Conservation (phyloP, 2,888 invertebrate genomes). For the Lottia scabra region DNA sequence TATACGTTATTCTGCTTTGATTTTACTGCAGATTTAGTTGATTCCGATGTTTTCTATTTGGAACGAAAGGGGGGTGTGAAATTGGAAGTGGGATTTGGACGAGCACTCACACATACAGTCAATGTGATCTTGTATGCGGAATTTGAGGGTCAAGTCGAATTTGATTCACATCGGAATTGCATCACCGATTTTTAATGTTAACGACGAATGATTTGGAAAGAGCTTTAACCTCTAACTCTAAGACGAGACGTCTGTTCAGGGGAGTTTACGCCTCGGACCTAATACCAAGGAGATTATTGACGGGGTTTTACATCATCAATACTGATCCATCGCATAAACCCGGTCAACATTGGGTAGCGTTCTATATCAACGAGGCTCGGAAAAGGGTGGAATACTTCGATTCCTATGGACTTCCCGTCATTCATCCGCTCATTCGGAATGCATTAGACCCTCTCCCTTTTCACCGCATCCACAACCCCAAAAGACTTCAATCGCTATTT, state of each 20-base stretch:
- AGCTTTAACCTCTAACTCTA: not conserved
- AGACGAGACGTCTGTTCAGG: not conserved
- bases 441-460: not conserved
- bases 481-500: not conserved
- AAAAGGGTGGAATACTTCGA: not conserved
- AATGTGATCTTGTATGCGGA: not conserved
- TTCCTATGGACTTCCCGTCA: not conserved
- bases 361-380: not conserved
- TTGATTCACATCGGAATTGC: not conserved
- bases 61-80: not conserved
- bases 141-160: not conserved
- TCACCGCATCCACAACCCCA: not conserved
- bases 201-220: not conserved
- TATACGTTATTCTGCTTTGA: not conserved
- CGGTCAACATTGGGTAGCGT: not conserved
- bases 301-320: not conserved
- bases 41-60: not conserved
- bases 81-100: not conserved
- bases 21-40: not conserved
- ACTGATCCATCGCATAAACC: not conserved
- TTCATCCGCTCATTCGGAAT: not conserved
- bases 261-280: not conserved
- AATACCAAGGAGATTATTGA: not conserved
- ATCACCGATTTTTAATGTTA: not conserved
- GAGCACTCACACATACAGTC: not conserved